These are phyloP conservation scores for Piliocolobus tephrosceles DNA, from an alignment of 2,113 vertebrate genomes.

Conservation along the genomic window DNA sequence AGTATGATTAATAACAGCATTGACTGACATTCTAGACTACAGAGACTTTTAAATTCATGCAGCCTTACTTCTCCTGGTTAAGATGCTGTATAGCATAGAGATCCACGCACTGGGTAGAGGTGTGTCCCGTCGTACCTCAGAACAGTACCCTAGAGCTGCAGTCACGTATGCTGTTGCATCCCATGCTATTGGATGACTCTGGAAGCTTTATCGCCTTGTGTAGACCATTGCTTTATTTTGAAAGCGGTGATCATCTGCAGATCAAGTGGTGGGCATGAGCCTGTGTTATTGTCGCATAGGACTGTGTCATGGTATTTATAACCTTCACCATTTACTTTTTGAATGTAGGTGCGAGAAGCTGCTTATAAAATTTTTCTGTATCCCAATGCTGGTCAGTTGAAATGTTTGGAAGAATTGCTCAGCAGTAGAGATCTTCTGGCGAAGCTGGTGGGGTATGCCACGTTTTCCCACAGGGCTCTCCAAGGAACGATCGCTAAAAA, in stretches of 20 bases:
- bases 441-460: slow-evolving; percentile 93
- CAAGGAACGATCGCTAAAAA: slow-evolving; percentile 95
- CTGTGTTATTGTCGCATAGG: neutral
- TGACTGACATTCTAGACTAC: neutral
- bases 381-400: slow-evolving; percentile 88
- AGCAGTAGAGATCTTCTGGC: slow-evolving; percentile 90
- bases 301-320: neutral
- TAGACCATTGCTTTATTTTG: neutral
- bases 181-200: neutral
- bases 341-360: slow-evolving; percentile 92
- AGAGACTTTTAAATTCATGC: too few species aligned
- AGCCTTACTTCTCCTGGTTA: neutral
- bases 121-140: rapidly evolving
- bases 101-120: too few species aligned
- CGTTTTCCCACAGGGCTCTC: slow-evolving; percentile 94
- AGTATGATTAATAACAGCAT: neutral
- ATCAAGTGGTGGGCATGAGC: neutral
- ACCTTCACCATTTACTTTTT: neutral
- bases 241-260: neutral
- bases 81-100: neutral
- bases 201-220: neutral
- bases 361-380: slow-evolving; percentile 97
- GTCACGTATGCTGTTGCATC: too few species aligned
- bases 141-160: too few species aligned
- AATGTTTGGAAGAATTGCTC: slow-evolving; percentile 91